Evolutionary conservation across 2,797 vertebrate genomes (phyloP), one percentile per base, ranked within the genome.

Genomic region (Ceryle rudis): DNA sequence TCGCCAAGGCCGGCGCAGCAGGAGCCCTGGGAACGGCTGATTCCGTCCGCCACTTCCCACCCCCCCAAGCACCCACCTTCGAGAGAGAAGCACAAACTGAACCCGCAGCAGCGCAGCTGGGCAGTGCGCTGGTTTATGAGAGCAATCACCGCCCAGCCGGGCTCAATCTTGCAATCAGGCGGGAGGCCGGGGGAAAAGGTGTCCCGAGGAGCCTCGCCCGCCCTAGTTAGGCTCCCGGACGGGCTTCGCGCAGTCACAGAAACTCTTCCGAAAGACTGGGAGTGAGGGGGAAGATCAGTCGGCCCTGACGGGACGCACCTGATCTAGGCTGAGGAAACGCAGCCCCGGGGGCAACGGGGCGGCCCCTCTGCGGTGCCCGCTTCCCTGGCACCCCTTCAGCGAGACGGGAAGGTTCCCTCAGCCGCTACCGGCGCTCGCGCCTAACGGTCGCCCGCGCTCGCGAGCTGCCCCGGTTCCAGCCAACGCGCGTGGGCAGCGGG

Each of bases 1-100:
- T 35, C 11, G 2, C 6, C 31, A 4, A 12, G 17, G 11, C 51
- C 10, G 0, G 65, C 18, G 4, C 52, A 3, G 62, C 3, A 8
- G 14, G 44, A 74, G 14, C 17, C 58, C 8, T 5, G 6, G 49
- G 21, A 10, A 5, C 3, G 5, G 31, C 2, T 2, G 19, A 6
- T 33, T 61, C n/a, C 25, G 29, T 2, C 39, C 14, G 4, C 44
- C 44, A 20, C 20, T 41, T 28, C 37, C 26, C 28, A 5, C 51
- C 52, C 52, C 13, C 28, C 51, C 51, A 10, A 18, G 52, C 77
- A 20, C 81, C 46, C 72, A n/a, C 29, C 83, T 77, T 42, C 9
- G 37, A 37, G 37, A 37, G 37, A 11, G 37, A 37, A 37, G 37
- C 37, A 8, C 37, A 2, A 47, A 31, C 51, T 2, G 46, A 3